Evolutionary conservation across 2,113 vertebrate genomes (phyloP), one percentile per base, ranked within the genome.

Genomic region (Deroptyus accipitrinus): DNA sequence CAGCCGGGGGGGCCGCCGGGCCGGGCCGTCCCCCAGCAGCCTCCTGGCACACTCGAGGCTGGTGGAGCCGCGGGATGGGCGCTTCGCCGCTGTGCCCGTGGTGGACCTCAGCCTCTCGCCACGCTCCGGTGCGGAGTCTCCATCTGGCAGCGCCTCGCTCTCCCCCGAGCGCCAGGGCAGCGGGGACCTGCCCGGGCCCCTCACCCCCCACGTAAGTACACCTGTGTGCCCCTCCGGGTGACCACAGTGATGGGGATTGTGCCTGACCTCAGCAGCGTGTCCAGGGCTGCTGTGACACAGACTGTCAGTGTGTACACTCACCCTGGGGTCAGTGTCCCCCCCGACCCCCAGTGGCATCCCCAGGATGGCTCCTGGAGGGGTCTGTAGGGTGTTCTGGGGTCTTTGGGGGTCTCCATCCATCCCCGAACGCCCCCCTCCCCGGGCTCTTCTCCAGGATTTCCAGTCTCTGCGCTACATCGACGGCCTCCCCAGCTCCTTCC

Each of bases 31-130:
- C 63, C n/a, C 94, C 81, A 95, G 97, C 81, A 96, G 97, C 52
- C 97, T 98, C 76, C 97, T 98, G 92, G 96, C 98, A 84, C 97
- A 91, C 93, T 95, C 97, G 70, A 95, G 97, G 91, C 96, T 97
- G 87, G 98, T 97, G 14, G 98, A 99, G 83, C 98, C 98, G 37
- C 97, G 97, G 51, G 98, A 99, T 6, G 97, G 98, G 35, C 98
- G 95, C 51, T 99, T 98, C 70, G 77, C 96, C 1, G 37, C 98
- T 8, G 95, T 98, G 17, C 98, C 99, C 3, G 98, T 99, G 16
- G 98, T 99, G 90, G 99, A 99, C 97, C 98, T 99, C 95, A 99
- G 99, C 95, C 98, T 99, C 95, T 99, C 99, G 3, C 99, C 99
- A 6, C 97, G 96, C 4, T 98, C 98, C 0, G 97, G 97, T 8